Evolutionary conservation across 1,140 invertebrate species (phyloP).

Genomic region (Drosophila kepulauana): DNA sequence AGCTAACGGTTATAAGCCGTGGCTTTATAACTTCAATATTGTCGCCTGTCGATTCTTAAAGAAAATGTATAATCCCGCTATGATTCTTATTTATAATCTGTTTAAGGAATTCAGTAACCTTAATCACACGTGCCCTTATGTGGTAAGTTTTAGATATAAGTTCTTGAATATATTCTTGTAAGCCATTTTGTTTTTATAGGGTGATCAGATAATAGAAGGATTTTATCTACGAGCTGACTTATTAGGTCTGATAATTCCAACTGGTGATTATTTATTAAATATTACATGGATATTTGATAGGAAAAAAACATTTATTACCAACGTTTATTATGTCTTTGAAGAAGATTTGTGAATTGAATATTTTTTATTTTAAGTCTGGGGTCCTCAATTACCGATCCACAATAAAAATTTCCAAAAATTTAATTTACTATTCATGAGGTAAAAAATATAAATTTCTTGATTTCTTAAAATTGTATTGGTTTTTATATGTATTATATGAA

Average conservation of each 20-base stretch:
- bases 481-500: no score
- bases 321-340: slow-evolving; percentile 15
- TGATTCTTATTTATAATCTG: slow-evolving; percentile 14
- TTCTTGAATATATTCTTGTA: not conserved
- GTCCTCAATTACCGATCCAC: no score
- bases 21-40: not conserved
- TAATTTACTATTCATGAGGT: no score
- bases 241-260: not conserved
- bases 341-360: slow-evolving; percentile 13
- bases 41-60: slow-evolving; percentile 12
- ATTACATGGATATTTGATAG: slow-evolving; percentile 12
- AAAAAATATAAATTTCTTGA: no score
- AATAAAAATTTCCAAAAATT: no score
- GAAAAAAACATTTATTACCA: not conserved
- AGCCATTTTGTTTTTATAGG: slow-evolving; percentile 1
- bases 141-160: slow-evolving; percentile 16
- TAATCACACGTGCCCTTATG: slow-evolving; percentile 30
- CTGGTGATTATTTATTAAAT: slow-evolving; percentile 18
- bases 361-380: no score
- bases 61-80: slow-evolving; percentile 5
- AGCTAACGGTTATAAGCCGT: slow-evolving; percentile 29
- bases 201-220: slow-evolving; percentile 2
- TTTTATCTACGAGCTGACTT: slow-evolving; percentile 19
- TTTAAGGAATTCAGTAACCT: slow-evolving; percentile 18
- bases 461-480: no score